Base-by-base conservation (phyloP, 2,888 invertebrate genomes). In the Anodontia alba region DNA sequence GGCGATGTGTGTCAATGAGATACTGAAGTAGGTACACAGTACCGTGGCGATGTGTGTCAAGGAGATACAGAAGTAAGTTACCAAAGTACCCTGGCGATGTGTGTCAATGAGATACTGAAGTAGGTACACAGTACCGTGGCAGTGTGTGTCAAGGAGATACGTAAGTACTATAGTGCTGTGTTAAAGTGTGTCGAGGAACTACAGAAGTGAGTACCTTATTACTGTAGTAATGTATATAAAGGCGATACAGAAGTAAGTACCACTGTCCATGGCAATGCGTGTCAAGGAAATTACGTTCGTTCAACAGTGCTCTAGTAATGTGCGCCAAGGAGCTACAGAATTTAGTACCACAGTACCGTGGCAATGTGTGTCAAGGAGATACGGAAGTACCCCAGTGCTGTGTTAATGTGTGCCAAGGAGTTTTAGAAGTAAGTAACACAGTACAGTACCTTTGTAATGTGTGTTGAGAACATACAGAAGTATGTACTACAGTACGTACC, bases 1-100 rank as follows among this genome's bases (percentile, higher is more conserved):
- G 0, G 78, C 87, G 91, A 92, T 80, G 91, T 92, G 92, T 75
- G 92, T 8, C 92, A 92, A 92, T 91, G 92, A 0, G 89, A 91
- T 10, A 86, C 90, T 1, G 87, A 87, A 80, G 83, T 0, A 87
- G 89, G 68, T 91, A 92, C 92, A 92, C 84, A 85, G 84, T 38
- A 89, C 89, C 0, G 70, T 89, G 0, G 78, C 87, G 10, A 87
- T 92, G 72, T 92, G 92, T 73, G 76, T 90, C 62, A 78, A 87
- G 31, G 92, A 92, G 73, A 88, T 92, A 12, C 67, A 81, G 20
- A 88, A 89, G 83, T 92, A 83, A 73, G 66, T 51, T 43, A 92
- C 68, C 91, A 92, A 83, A 85, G 84, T 36, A 89, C 89, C 0
- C 68, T 89, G 0, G 78, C 87, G 10, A 86, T 92, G 72, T 92